A percentile compares a stretch with the other conserved stretches of the same genome.
Conservation (phyloP, 2,797 vertebrate genomes). For the Aulostomus chinensis region DNA sequence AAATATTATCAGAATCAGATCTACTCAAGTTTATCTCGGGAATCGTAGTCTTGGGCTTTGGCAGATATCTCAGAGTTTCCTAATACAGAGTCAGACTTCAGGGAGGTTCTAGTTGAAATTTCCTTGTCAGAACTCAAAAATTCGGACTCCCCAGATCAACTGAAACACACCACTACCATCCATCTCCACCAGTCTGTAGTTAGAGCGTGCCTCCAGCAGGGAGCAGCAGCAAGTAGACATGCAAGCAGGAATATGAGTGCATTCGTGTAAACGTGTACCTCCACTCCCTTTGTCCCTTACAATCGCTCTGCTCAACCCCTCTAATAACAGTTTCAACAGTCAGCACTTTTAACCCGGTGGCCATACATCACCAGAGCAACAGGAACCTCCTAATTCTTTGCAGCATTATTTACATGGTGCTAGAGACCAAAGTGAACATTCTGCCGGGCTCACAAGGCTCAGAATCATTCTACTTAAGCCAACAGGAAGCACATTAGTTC, state of each 20-base stretch:
- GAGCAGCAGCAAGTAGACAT: slow-evolving; percentile 23
- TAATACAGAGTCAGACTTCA: too few species aligned
- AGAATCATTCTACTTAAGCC: slow-evolving; percentile 21
- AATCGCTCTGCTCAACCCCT: slow-evolving; percentile 36
- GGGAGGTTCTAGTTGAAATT: too few species aligned
- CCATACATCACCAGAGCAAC: slow-evolving; percentile 31
- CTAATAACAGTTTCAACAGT: slow-evolving; percentile 47
- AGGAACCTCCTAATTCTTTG: slow-evolving; percentile 47
- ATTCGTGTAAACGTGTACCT: slow-evolving; percentile 20
- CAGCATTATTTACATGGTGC: slow-evolving; percentile 20
- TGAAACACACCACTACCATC: too few species aligned
- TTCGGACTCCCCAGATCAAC: too few species aligned
- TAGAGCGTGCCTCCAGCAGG: slow-evolving; percentile 37
- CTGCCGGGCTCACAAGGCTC: slow-evolving; percentile 33
- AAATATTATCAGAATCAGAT: too few species aligned
- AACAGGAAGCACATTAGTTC: slow-evolving; percentile 46
- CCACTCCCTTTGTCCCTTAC: slow-evolving; percentile 51
- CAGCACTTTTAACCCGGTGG: slow-evolving; percentile 44
- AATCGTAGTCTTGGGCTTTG: too few species aligned
- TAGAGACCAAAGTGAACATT: slow-evolving; percentile 49
- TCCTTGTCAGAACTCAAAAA: too few species aligned
- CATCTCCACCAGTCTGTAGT: slow-evolving; percentile 18
- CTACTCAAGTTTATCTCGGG: too few species aligned
- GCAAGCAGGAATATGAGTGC: neutral
- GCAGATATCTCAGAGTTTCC: too few species aligned